Base-by-base conservation (phyloP, 2,888 invertebrate species). In the Stenodera caucasica region DNA sequence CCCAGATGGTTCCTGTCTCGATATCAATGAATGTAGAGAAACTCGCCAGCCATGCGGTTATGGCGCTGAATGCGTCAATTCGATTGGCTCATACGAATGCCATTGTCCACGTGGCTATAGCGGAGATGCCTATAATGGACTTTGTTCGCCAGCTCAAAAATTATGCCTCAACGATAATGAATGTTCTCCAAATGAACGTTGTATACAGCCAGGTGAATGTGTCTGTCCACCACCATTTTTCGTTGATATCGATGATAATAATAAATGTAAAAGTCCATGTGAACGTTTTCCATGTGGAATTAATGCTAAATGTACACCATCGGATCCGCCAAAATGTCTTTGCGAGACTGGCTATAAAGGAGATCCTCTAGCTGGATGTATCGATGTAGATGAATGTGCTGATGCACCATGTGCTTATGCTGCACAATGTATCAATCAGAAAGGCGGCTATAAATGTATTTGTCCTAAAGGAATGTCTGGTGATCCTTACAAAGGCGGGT, bases 151-250 rank as follows among this genome's bases (percentile, higher is more conserved):
- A 9, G 90, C 91, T 60, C 92, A 92, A 77, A 89, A 92, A 67
- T 86, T 90, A 64, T 96, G 95, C 75, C 86, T 90, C 2, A 88
- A 86, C 65, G 93, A 95, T 75, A 86, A 86, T 58, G 94, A 95
- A 76, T 96, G 96, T 76, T 87, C 88, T 57, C 79, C 89, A 0
- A 95, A 96, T 76, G 94, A 96, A 80, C 91, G 92, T 79, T 96
- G 96, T 77, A 89, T 94, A 26, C 92, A 95, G 78, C 94, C 94
- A 1, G 95, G 95, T 1, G 90, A 93, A 80, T 96, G 96, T 75
- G 86, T 94, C 15, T 96, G 96, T 75, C 92, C 93, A 29, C 94
- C 94, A 15, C 96, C 96, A 0, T 96, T 90, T 81, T 94, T 92
- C 78, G 86, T 90, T 30, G 95, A 96, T 76, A 86, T 90, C 9